Base-by-base conservation (phyloP, 2,888 invertebrate genomes). In the Drosophila picticornis region DNA sequence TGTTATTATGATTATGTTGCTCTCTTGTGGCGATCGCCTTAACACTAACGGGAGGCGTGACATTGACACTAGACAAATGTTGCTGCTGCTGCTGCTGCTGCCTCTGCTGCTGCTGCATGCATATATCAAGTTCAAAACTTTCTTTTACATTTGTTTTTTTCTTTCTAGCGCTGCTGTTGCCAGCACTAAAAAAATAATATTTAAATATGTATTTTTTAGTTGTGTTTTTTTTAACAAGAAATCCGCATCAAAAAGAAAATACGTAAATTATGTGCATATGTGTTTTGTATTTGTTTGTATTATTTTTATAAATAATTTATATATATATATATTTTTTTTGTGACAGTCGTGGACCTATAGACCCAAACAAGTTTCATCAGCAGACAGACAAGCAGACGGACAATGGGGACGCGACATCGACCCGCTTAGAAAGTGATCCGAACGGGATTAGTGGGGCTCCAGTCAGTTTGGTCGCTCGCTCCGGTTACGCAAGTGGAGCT, bases 341-440 rank as follows among this genome's bases (percentile, higher is more conserved):
- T 57, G 46, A 27, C 65, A 46, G 69, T 69, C 59, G 66, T 57
- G 63, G 53, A 57, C 62, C 55, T 40, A 29, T 11, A 59, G 50
- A 55, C 34, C 48, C 58, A 25, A 77, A 81, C 86, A 61, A 75
- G 86, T 85, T 85, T 70, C 31, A 75, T 71, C 52, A 38, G 19
- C 57, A 25, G 27, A 19, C 32, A 6, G 32, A 13, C 34, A 6
- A 9, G 4, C 36, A n/a, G 56, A 5, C 27, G 22, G 16, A 29
- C 46, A 22, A 22, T 11, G 11, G 16, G 55, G 29, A 46, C 46
- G 22, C 43, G 36, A 16, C 57, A 38, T 25, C 72, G 75, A 70
- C 77, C 68, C 75, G 62, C 67, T 75, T 81, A 77, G 87, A 85
- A 88, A 85, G 89, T 86, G 89, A 77, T 88, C 75, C 79, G 70